Evolutionary conservation across 2,113 vertebrate genomes (phyloP), one percentile per base, ranked within the genome.

Genomic region (Stigmatopora nigra): DNA sequence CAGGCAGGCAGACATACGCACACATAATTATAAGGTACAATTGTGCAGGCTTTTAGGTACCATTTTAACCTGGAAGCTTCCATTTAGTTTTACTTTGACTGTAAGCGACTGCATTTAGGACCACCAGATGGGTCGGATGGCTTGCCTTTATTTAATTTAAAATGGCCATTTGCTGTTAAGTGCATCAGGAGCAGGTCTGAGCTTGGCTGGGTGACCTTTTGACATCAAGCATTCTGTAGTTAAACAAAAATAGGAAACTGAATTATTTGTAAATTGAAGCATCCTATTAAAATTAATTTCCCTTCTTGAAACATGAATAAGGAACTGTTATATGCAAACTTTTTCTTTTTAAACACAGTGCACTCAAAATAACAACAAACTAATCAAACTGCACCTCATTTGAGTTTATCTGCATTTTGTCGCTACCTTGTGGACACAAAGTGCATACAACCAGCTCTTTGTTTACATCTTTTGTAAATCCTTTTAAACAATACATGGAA

Each of bases 351-450:
- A 41, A 41, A 41, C 38, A 41, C 25, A 31, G 25, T 1, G 25
- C 25, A 31, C 25, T 31, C 25, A 31, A 7, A 41, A 41, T 41
- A 41, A 10, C 9, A 41, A 41, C 38, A 41, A 41, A 17, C 16
- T 19, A 58, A 36, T 19, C 15, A 36, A 36, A 11, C 16, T 36
- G 56, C 8, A 64, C 44, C 10, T 6, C 3, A 3, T 7, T 63
- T 20, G 38, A 9, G 63, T 0, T 31, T 47, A 7, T 19, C 72
- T 46, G n/a, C 35, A n/a, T 12, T 52, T 62, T 41, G 52, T 67
- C 71, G 69, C 77, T 79, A 0, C 22, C 10, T 0, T 20, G 82
- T 77, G 85, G 57, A 25, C 36, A 61, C 10, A 53, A 13, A 3
- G 1, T 15, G 35, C 70, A 82, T 68, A 9, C 68, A 61, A 12